Evolutionary conservation across 2,888 invertebrate genomes (phyloP), one percentile per base, ranked within the genome.

Genomic region (Latheticus oryzae): DNA sequence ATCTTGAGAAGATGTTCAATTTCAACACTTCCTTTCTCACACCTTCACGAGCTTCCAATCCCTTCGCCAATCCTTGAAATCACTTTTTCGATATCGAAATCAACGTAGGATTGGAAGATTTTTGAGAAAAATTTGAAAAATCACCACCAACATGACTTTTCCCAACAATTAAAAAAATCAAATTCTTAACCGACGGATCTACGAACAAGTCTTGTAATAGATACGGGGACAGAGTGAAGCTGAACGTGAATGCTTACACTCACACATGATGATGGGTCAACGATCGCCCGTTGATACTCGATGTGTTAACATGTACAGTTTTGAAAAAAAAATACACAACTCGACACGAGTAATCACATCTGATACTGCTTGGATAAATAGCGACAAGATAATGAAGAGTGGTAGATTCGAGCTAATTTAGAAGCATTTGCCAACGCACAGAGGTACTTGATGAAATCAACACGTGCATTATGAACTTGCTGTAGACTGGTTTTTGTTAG

Each of bases 11-110:
- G 58, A 61, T 61, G 48, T 24, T 37, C 47, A 28, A 52, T 63
- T 63, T 61, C 63, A 47, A 57, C 63, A 63, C 59, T 61, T 63
- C 61, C 63, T 63, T 61, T 63, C 63, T 63, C 63, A 63, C 63
- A 63, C 63, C 63, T 63, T 53, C 63, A n/a, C 17, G 32, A n/a
- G 16, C 17, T 28, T 30, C 28, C 58, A 51, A 61, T 58, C 58
- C 62, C 35, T 53, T 21, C 3, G 57, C 59, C 62, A 33, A 59
- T 59, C 62, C 62, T 51, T 59, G 7, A 32, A 12, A 15, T 47
- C 15, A 45, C 30, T 48, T 30, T 52, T 47, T 47, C 37, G 37
- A 43, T 59, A 54, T 50, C 60, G 60, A 32, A 60, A 60, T 23
- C 16, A 13, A 16, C 8, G 9, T 32, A 12, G 37, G 37, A n/a